phyloP scores from a whole-genome alignment of 2,113 vertebrate genomes.

The Nettapus auritus region DNA sequence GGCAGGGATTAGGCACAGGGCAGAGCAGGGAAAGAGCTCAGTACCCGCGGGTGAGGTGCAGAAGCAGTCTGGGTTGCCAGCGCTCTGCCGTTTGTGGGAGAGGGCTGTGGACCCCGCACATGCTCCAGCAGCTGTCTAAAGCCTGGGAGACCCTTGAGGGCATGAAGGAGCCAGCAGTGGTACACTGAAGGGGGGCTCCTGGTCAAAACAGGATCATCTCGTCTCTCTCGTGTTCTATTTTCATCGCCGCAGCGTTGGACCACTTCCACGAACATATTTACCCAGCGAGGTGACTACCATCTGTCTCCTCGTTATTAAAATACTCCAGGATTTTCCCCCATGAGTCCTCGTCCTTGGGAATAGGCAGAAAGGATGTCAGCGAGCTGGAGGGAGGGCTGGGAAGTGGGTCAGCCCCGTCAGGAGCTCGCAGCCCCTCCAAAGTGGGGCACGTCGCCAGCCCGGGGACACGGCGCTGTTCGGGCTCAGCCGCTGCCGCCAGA shows the following conservation, averaged over 20 bases:
- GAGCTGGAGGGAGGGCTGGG: constrained; percentile 25
- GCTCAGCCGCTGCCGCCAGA: neutral
- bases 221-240: neutral
- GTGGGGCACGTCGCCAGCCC: neutral
- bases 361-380: constrained; percentile 43
- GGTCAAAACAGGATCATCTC: neutral
- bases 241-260: neutral
- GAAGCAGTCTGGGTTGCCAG: neutral
- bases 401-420: constrained; percentile 60
- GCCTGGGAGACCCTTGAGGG: neutral
- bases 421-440: constrained; percentile 47
- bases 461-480: neutral
- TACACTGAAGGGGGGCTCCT: neutral
- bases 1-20: neutral
- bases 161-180: accelerated
- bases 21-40: neutral
- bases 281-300: constrained; percentile 42
- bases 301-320: constrained; percentile 56
- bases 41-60: accelerated
- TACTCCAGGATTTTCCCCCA: constrained; percentile 45
- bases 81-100: neutral
- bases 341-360: constrained; percentile 21
- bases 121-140: accelerated
- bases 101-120: neutral
- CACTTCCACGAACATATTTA: neutral